Evolutionary conservation across 2,888 invertebrate species (phyloP).

Genomic region (Cantharis rufa): DNA sequence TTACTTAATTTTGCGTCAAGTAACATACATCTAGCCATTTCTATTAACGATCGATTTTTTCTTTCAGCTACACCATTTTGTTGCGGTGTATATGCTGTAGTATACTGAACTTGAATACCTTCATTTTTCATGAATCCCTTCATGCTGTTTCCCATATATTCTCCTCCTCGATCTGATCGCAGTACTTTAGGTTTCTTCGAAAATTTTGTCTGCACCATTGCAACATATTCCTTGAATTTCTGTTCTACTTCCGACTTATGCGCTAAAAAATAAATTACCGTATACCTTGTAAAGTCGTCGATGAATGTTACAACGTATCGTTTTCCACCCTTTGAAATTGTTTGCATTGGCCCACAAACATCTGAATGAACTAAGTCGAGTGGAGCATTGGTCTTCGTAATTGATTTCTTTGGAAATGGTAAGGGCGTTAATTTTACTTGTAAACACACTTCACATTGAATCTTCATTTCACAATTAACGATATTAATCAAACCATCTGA

Average conservation of each 20-base stretch:
- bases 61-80: constrained; percentile 40
- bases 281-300: too few relatives aligned
- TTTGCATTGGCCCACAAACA: too few relatives aligned
- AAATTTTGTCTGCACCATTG: constrained; percentile 29
- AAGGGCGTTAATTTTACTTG: background rate
- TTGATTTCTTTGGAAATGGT: too few relatives aligned
- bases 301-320: too few relatives aligned
- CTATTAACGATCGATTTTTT: constrained; percentile 31
- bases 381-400: too few relatives aligned
- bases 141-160: constrained; percentile 33
- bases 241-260: too few relatives aligned
- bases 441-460: background rate
- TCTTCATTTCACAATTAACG: background rate
- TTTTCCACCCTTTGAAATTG: too few relatives aligned
- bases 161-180: constrained; percentile 37
- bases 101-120: constrained; percentile 37
- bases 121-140: constrained; percentile 30
- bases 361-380: too few relatives aligned
- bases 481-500: background rate
- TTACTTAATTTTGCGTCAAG: background rate
- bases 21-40: constrained; percentile 29
- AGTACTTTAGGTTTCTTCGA: constrained; percentile 30
- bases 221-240: constrained; percentile 26
- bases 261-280: too few relatives aligned
- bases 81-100: constrained; percentile 37